phyloP scores from a whole-genome alignment of 2,113 vertebrate genomes.

The Mesitornis unicolor region DNA sequence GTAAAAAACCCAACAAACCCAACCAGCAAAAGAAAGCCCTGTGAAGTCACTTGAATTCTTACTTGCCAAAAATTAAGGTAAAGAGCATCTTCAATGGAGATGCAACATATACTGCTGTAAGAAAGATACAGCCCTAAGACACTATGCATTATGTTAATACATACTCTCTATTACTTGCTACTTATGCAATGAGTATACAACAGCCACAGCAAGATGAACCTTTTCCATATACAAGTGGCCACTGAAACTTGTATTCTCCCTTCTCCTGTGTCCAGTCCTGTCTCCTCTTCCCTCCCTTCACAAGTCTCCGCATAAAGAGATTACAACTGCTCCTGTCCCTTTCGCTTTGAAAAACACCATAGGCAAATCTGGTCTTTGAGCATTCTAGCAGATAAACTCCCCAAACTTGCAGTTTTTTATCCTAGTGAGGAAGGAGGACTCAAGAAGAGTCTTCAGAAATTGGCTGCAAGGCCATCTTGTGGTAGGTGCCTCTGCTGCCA shows the following conservation, averaged over 20 bases:
- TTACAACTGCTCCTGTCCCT: background rate
- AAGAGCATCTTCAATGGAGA: background rate
- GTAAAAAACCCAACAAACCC: background rate
- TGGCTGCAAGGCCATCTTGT: background rate
- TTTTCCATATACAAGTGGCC: background rate
- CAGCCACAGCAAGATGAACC: background rate
- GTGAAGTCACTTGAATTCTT: background rate
- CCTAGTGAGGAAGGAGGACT: background rate
- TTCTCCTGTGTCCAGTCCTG: background rate
- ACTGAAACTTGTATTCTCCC: background rate
- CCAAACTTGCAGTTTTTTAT: background rate
- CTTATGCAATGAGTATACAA: background rate
- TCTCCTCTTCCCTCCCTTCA: background rate
- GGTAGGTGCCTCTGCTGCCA: background rate
- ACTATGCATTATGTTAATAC: background rate
- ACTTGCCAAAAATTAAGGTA: background rate
- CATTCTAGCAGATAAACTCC: background rate
- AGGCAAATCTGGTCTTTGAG: background rate
- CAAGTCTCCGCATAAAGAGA: background rate
- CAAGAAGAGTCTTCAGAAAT: background rate
- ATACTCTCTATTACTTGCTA: background rate
- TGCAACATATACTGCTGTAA: background rate
- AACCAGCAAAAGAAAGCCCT: background rate
- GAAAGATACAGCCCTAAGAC: background rate
- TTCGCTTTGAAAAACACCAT: accelerated